Evolutionary conservation across 2,888 invertebrate genomes (phyloP).

Genomic region (Tetheella fluctuosa): DNA sequence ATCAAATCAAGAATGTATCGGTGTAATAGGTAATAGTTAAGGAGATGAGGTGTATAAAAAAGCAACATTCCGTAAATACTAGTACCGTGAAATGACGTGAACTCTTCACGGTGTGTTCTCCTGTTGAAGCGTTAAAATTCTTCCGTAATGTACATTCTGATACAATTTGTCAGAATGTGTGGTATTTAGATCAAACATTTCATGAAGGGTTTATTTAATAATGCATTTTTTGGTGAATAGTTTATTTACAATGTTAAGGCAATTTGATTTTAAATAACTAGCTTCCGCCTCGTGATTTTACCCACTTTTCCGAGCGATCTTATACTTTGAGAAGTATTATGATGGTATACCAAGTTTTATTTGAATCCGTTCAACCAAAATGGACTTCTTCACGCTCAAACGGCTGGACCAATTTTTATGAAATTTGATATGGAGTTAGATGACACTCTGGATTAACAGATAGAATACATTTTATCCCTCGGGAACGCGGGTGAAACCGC

Average conservation of each 20-base stretch:
- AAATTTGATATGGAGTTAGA: no score
- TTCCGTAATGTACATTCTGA: constrained; percentile 47
- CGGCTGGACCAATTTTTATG: no score
- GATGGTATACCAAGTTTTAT: no score
- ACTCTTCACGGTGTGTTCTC: constrained; percentile 66
- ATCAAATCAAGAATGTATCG: constrained; percentile 63
- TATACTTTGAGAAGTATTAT: no score
- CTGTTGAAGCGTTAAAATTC: constrained; percentile 67
- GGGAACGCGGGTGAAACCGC: no score
- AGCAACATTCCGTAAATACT: constrained; percentile 70
- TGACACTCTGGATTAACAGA: no score
- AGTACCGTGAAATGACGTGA: constrained; percentile 57
- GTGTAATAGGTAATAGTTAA: constrained; percentile 57
- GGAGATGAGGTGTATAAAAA: constrained; percentile 58
- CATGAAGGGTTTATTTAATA: neutral
- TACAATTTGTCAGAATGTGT: constrained; percentile 18
- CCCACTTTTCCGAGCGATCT: no score
- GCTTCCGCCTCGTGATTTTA: neutral
- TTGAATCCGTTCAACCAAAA: no score
- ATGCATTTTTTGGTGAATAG: no score
- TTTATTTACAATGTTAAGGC: neutral
- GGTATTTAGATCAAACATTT: constrained; percentile 12
- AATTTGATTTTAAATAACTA: no score
- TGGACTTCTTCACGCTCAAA: no score
- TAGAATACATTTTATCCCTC: no score